phyloP scores from a whole-genome alignment of 2,113 vertebrate genomes.

The Cyanoramphus novaezelandiae region DNA sequence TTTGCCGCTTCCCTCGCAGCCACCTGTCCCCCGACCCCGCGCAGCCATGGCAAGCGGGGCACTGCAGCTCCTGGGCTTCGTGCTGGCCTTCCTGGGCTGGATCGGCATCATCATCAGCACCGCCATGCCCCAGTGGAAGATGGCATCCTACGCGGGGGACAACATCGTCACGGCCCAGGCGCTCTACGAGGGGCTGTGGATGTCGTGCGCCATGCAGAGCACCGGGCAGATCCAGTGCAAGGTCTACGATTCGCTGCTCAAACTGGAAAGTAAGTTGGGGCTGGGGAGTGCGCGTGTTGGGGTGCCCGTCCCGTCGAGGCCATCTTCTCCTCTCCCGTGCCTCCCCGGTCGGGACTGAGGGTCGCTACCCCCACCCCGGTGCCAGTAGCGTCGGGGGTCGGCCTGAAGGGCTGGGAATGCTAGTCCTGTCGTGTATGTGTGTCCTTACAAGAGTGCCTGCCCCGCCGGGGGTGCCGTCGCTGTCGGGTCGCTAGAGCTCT shows the following conservation, averaged over 20 bases:
- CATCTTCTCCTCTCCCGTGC: rapidly evolving
- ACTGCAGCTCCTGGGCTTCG: conserved; percentile 85
- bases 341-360: too few species aligned
- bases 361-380: rapidly evolving
- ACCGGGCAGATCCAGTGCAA: conserved; percentile 84
- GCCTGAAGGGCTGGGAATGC: not conserved
- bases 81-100: conserved; percentile 82
- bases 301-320: not conserved
- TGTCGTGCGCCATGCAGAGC: conserved; percentile 86
- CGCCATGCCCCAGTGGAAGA: conserved; percentile 88
- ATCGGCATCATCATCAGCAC: conserved; percentile 79
- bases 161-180: conserved; percentile 90
- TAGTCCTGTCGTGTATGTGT: not conserved
- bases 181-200: conserved; percentile 89
- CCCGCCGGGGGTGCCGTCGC: not conserved
- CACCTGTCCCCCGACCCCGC: not conserved
- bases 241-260: conserved; percentile 80
- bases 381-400: not conserved
- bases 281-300: too few species aligned
- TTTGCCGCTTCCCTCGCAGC: rapidly evolving
- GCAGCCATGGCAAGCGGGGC: conserved; percentile 84
- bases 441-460: not conserved
- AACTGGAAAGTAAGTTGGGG: conserved; percentile 81
- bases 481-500: not conserved
- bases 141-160: conserved; percentile 80